A percentile compares a stretch with the other conserved stretches of the same genome.
Conservation (phyloP, 2,888 invertebrate species). For the Aporophyla lueneburgensis region DNA sequence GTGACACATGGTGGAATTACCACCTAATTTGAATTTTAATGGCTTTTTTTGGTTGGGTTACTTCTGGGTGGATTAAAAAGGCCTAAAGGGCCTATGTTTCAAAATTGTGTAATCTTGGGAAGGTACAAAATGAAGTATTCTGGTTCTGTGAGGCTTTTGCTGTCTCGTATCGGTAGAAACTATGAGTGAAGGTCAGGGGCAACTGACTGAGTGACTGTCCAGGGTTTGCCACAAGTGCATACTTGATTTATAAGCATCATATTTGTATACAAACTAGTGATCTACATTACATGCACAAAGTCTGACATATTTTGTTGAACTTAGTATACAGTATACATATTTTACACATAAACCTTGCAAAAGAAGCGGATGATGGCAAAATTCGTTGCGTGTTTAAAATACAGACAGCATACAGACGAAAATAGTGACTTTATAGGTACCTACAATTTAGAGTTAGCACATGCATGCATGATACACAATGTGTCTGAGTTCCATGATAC, state of each 20-base stretch:
- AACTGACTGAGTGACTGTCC: background rate
- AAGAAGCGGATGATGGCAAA: too few relatives aligned
- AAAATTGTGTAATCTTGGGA: background rate
- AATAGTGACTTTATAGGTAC: too few relatives aligned
- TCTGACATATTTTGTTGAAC: too few relatives aligned
- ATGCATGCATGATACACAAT: background rate
- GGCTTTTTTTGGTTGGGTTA: background rate
- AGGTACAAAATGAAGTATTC: background rate
- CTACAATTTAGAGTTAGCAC: too few relatives aligned
- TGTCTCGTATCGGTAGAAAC: background rate
- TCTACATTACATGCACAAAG: too few relatives aligned
- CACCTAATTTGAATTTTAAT: too few relatives aligned
- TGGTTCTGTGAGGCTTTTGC: background rate
- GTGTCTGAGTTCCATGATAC: too few relatives aligned
- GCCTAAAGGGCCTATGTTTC: background rate
- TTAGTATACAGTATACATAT: too few relatives aligned
- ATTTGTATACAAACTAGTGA: background rate
- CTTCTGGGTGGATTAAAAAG: too few relatives aligned
- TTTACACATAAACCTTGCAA: too few relatives aligned
- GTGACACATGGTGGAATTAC: background rate
- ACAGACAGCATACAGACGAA: too few relatives aligned
- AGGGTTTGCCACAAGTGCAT: background rate
- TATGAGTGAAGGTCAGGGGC: background rate
- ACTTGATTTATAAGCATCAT: background rate
- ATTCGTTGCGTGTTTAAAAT: too few relatives aligned